Percentiles rank a stretch among this genome's conserved stretches.
Evolutionary conservation across 2,113 vertebrate species (phyloP).

Genomic region (Aptenodytes patagonicus): DNA sequence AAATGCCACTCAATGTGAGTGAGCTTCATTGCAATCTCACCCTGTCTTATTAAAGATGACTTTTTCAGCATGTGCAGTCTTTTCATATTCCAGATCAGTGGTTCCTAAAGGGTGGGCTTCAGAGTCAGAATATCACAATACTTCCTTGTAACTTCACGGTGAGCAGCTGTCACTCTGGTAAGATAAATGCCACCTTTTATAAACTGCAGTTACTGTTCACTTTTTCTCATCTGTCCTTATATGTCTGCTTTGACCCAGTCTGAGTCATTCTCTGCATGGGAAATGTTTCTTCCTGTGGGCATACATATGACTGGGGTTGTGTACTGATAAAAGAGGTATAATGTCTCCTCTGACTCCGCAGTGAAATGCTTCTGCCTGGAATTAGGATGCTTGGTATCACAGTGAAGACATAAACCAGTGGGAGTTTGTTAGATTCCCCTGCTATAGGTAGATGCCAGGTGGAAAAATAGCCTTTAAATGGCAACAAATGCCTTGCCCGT

Average conservation of each 20-base stretch:
- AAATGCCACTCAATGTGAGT: background rate
- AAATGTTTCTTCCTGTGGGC: background rate
- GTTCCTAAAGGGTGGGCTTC: slow-evolving; percentile 7
- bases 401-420: background rate
- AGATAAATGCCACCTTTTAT: slow-evolving; percentile 22
- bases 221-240: slow-evolving; percentile 18
- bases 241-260: slow-evolving; percentile 11
- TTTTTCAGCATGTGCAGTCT: background rate
- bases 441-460: background rate
- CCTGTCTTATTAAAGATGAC: background rate
- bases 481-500: accelerated
- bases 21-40: background rate
- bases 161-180: background rate
- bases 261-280: slow-evolving; percentile 49
- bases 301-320: slow-evolving; percentile 38
- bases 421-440: background rate
- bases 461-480: background rate
- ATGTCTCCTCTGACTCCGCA: background rate
- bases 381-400: background rate
- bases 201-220: slow-evolving; percentile 15
- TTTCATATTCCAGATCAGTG: background rate
- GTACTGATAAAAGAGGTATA: slow-evolving; percentile 9
- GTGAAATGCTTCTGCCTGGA: background rate
- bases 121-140: background rate
- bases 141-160: background rate